Percentiles rank a stretch among this genome's conserved stretches.
These are phyloP conservation scores for Synanthedon vespiformis DNA, from an alignment of 2,888 invertebrate genomes.

Conservation along the genomic window DNA sequence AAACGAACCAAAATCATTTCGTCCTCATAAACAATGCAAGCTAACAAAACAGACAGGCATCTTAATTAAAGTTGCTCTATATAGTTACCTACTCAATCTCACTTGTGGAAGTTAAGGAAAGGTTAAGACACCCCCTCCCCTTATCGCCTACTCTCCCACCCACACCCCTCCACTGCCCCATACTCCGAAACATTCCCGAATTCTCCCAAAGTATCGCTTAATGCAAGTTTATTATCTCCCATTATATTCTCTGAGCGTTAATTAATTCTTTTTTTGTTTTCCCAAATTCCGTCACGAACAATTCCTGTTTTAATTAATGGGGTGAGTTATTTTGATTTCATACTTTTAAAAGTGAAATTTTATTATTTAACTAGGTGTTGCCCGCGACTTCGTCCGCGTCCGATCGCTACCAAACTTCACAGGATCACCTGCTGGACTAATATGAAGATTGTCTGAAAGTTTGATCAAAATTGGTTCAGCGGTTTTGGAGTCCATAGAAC, in stretches of 20 bases:
- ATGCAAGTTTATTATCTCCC: constrained; percentile 64
- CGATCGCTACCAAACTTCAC: too few relatives aligned
- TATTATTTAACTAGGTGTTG: too few relatives aligned
- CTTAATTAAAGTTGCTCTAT: constrained; percentile 64
- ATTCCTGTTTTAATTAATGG: not conserved
- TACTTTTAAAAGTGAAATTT: not conserved
- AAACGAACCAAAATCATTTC: constrained; percentile 20
- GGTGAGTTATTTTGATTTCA: not conserved
- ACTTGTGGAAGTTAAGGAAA: constrained; percentile 63
- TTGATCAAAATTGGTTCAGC: too few relatives aligned
- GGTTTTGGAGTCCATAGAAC: too few relatives aligned
- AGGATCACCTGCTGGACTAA: too few relatives aligned
- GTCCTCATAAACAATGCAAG: constrained; percentile 58
- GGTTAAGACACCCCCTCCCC: constrained; percentile 36
- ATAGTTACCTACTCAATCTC: constrained; percentile 63
- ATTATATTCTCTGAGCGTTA: constrained; percentile 38
- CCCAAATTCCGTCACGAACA: not conserved
- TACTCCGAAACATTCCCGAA: constrained; percentile 43
- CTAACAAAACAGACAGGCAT: constrained; percentile 47
- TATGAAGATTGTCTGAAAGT: too few relatives aligned
- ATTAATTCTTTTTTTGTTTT: constrained; percentile 42
- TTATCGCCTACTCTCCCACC: constrained; percentile 6
- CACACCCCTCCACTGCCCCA: constrained; percentile 12
- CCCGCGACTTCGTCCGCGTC: too few relatives aligned
- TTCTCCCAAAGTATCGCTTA: constrained; percentile 63